Conservation (phyloP, 1,140 invertebrate species). For the Lordiphosa mommai region DNA sequence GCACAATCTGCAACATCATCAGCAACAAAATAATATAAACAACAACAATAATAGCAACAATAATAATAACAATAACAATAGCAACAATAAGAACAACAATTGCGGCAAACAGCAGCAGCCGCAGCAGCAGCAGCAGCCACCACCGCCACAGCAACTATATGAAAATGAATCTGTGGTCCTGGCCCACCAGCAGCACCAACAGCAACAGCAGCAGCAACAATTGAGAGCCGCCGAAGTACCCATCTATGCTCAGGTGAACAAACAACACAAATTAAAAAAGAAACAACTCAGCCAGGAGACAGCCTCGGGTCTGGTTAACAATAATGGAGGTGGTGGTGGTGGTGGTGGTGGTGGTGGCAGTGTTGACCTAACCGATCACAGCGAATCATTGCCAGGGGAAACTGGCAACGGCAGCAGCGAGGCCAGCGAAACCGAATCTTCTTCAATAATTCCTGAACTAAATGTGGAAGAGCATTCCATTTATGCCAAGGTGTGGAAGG, state of each 20-base stretch:
- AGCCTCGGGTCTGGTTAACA: slow-evolving; percentile 23
- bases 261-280: slow-evolving; percentile 74
- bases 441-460: slow-evolving; percentile 25
- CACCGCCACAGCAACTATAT: slow-evolving; percentile 44
- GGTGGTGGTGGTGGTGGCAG: slow-evolving; percentile 3
- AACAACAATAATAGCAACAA: slow-evolving; percentile 12
- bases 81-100: slow-evolving; percentile 21
- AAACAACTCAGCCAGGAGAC: slow-evolving; percentile 27
- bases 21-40: slow-evolving; percentile 9
- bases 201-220: neutral
- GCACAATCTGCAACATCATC: slow-evolving; percentile 3
- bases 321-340: slow-evolving; percentile 3
- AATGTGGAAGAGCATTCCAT: slow-evolving; percentile 70
- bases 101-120: slow-evolving; percentile 11
- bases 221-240: slow-evolving; percentile 32
- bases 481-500: slow-evolving; percentile 79
- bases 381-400: slow-evolving; percentile 14
- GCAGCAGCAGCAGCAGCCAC: slow-evolving; percentile 4
- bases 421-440: slow-evolving; percentile 27
- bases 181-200: slow-evolving; percentile 45
- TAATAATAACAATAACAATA: slow-evolving; percentile 11
- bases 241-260: slow-evolving; percentile 78
- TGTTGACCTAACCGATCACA: slow-evolving; percentile 5
- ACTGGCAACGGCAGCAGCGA: slow-evolving; percentile 10
- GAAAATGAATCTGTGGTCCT: slow-evolving; percentile 67